These are phyloP conservation scores for Isaurus tuberculatus DNA, from an alignment of 92 coral and sea anemone species.

Conservation along the genomic window DNA sequence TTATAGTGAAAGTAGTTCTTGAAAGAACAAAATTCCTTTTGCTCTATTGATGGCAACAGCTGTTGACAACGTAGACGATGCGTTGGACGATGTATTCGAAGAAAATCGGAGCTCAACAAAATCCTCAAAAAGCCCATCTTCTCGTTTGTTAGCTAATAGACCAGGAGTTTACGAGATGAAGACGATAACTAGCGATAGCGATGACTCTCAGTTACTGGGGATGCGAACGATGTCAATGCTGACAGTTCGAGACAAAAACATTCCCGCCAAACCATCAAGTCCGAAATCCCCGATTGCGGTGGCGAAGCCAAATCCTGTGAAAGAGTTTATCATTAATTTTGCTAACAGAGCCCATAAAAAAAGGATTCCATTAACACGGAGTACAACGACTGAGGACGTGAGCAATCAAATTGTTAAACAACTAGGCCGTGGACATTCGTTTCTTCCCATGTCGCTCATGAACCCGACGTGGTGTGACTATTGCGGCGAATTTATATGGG, in stretches of 20 bases:
- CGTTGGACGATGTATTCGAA: slow-evolving; percentile 23
- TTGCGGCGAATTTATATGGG: slow-evolving; percentile 99
- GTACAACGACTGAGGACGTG: slow-evolving; percentile 70
- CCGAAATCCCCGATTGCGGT: slow-evolving; percentile 50
- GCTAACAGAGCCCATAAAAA: slow-evolving; percentile 81
- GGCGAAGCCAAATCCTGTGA: slow-evolving; percentile 72
- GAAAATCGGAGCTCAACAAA: slow-evolving; percentile 6
- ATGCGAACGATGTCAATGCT: slow-evolving; percentile 72
- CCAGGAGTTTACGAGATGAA: slow-evolving; percentile 49
- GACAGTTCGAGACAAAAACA: slow-evolving; percentile 61
- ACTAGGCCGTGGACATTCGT: slow-evolving; percentile 89
- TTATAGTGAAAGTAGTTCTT: slow-evolving; percentile 1
- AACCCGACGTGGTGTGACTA: slow-evolving; percentile 98
- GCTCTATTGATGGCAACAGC: slow-evolving; percentile 38
- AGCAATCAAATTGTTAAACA: slow-evolving; percentile 70
- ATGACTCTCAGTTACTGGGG: slow-evolving; percentile 23
- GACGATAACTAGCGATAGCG: slow-evolving; percentile 33
- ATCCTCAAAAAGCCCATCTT: slow-evolving; percentile 16
- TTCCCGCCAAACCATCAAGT: slow-evolving; percentile 48
- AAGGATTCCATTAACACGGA: slow-evolving; percentile 64
- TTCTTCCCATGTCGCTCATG: slow-evolving; percentile 75
- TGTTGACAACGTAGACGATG: slow-evolving; percentile 31
- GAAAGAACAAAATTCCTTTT: slow-evolving; percentile 28
- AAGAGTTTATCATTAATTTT: slow-evolving; percentile 88
- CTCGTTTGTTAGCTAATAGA: slow-evolving; percentile 22